Percentiles rank a stretch among this genome's conserved stretches.
phyloP scores from a whole-genome alignment of 2,888 invertebrate genomes.

The Eristalinus aeneus region DNA sequence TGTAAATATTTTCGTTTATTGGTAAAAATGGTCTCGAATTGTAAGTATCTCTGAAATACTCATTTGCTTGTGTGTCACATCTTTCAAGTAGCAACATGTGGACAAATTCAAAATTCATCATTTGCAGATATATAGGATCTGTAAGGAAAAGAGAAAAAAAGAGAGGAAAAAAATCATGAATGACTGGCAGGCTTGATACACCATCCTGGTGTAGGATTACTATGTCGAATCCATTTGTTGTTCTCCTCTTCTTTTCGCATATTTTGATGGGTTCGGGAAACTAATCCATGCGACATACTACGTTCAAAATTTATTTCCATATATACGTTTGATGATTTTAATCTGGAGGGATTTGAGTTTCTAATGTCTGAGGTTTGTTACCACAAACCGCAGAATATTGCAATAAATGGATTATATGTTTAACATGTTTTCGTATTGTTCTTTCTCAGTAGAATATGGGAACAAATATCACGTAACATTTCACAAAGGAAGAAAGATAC shows the following conservation, averaged over 20 bases:
- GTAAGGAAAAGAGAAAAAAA: background rate
- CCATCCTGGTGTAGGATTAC: constrained; percentile 19
- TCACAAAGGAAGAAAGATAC: background rate
- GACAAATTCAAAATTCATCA: constrained; percentile 15
- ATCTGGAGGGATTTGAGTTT: constrained; percentile 3
- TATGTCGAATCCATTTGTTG: background rate
- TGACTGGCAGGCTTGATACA: constrained; percentile 13
- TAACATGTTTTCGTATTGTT: background rate
- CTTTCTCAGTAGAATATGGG: background rate
- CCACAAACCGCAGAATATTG: background rate
- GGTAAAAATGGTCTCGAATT: background rate
- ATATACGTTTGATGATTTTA: constrained; percentile 21
- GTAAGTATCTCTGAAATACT: background rate
- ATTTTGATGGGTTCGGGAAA: constrained; percentile 1
- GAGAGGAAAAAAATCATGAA: background rate
- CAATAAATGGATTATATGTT: background rate
- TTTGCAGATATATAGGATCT: background rate
- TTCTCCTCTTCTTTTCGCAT: background rate
- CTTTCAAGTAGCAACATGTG: constrained; percentile 2
- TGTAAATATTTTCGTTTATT: constrained; percentile 38
- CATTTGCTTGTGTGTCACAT: constrained; percentile 15
- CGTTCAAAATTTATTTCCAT: constrained; percentile 19
- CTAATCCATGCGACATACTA: constrained; percentile 2
- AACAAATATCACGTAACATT: background rate
- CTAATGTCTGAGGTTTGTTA: background rate